Evolutionary conservation across 2,888 invertebrate genomes (phyloP).

Genomic region (Orchesellides sinensis): DNA sequence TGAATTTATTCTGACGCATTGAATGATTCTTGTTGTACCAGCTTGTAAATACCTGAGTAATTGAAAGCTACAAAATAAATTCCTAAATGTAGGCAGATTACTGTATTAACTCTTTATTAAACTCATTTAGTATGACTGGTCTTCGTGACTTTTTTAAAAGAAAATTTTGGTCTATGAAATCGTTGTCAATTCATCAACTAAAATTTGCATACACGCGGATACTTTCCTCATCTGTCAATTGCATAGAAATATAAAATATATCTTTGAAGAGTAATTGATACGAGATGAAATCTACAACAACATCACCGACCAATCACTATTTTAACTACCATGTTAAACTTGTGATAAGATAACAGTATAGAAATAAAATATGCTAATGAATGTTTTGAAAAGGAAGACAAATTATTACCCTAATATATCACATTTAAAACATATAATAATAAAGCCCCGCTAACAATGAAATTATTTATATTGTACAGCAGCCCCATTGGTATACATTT

Average conservation of each 20-base stretch:
- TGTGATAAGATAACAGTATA: slow-evolving; percentile 16
- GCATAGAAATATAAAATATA: not conserved
- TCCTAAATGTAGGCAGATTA: not conserved
- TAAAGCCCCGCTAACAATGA: too few species aligned
- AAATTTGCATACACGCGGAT: slow-evolving; percentile 12
- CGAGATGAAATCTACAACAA: not conserved
- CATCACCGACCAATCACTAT: too few species aligned
- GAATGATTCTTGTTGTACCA: too few species aligned
- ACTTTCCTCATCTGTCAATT: not conserved
- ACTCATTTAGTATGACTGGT: not conserved
- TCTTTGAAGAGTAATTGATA: not conserved
- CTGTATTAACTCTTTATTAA: not conserved
- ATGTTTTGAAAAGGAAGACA: slow-evolving; percentile 11
- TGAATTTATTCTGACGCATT: too few species aligned
- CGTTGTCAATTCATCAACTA: slow-evolving; percentile 27
- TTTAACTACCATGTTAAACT: slow-evolving; percentile 14
- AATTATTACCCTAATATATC: not conserved
- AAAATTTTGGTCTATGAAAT: too few species aligned
- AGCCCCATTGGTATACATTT: too few species aligned
- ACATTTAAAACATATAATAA: not conserved
- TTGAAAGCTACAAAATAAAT: too few species aligned
- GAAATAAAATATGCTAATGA: slow-evolving; percentile 33
- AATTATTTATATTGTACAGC: too few species aligned
- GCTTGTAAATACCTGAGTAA: too few species aligned
- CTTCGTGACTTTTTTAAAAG: too few species aligned